Evolutionary conservation across 2,888 invertebrate genomes (phyloP).

Genomic region (Caenorhabditis doughertyi): DNA sequence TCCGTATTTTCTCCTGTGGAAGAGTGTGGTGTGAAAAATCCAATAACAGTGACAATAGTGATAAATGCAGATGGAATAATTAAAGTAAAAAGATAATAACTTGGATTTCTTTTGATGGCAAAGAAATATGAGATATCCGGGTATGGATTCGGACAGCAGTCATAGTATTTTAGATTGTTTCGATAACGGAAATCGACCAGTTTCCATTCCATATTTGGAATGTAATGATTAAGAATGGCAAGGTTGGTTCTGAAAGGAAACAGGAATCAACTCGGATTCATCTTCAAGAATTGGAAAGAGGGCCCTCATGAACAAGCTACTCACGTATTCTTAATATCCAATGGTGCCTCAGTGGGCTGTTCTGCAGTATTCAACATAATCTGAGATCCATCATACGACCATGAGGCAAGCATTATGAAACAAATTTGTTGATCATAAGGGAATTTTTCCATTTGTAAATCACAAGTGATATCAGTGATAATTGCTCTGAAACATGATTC

Average conservation of each 20-base stretch:
- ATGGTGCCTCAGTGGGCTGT: constrained; percentile 69
- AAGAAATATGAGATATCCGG: constrained; percentile 82
- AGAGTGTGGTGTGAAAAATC: constrained; percentile 82
- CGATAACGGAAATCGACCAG: constrained; percentile 79
- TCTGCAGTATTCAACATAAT: constrained; percentile 77
- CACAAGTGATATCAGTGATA: constrained; percentile 82
- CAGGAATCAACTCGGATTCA: not conserved
- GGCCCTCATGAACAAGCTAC: too few species aligned
- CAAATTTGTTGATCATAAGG: constrained; percentile 81
- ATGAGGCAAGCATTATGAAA: constrained; percentile 81
- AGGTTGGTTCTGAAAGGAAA: constrained; percentile 70
- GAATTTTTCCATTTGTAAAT: constrained; percentile 78
- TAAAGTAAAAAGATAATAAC: constrained; percentile 81
- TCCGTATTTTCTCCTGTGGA: constrained; percentile 82
- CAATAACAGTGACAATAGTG: constrained; percentile 82
- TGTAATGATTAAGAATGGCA: constrained; percentile 79
- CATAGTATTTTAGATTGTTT: constrained; percentile 81
- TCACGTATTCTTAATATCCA: constrained; percentile 66
- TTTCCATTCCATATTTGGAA: constrained; percentile 82
- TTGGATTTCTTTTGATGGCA: constrained; percentile 81
- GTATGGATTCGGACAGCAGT: constrained; percentile 82
- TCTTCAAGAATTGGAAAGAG: too few species aligned
- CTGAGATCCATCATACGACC: constrained; percentile 81
- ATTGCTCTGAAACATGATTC: constrained; percentile 72
- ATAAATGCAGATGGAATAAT: constrained; percentile 82